A percentile compares a stretch with the other conserved stretches of the same genome.
phyloP scores from a whole-genome alignment of 2,797 vertebrate genomes.

The Xyrichtys novacula region DNA sequence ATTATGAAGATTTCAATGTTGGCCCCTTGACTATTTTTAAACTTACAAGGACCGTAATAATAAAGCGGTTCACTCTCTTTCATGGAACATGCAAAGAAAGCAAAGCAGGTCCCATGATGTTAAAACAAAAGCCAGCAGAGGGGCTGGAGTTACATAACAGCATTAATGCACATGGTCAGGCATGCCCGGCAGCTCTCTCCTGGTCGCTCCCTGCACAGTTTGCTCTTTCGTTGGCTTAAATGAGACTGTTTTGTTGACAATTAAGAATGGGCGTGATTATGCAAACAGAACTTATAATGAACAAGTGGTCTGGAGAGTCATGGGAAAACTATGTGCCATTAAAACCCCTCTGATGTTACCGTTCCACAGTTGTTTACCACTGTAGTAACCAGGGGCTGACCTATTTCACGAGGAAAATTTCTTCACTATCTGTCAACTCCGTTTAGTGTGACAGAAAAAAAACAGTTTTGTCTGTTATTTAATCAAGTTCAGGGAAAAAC shows the following conservation, averaged over 20 bases:
- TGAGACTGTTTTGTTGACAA: conserved; percentile 9
- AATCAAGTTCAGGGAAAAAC: conserved; percentile 38
- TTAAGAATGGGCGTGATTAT: background rate
- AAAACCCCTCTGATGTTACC: background rate
- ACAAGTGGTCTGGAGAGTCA: conserved; percentile 10
- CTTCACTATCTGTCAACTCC: conserved; percentile 23
- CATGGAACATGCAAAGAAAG: conserved; percentile 33
- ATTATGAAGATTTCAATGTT: background rate
- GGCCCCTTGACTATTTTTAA: background rate
- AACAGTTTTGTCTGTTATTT: conserved; percentile 52
- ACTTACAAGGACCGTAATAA: background rate
- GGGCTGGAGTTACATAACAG: conserved; percentile 63
- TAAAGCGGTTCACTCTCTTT: background rate
- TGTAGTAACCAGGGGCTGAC: conserved; percentile 39
- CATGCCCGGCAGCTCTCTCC: conserved; percentile 31
- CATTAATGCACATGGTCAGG: conserved; percentile 44
- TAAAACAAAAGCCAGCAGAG: conserved; percentile 40
- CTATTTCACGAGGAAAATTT: conserved; percentile 36
- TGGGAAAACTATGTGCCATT: background rate
- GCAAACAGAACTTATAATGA: conserved; percentile 29
- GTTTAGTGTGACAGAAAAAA: conserved; percentile 55
- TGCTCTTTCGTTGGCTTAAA: conserved; percentile 1
- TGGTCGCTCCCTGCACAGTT: conserved; percentile 21
- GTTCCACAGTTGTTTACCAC: conserved; percentile 20
- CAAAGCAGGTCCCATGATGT: conserved; percentile 21